Percentiles rank a stretch among this genome's conserved stretches.
Conservation (phyloP, 2,113 vertebrate genomes). For the Daubentonia madagascariensis region DNA sequence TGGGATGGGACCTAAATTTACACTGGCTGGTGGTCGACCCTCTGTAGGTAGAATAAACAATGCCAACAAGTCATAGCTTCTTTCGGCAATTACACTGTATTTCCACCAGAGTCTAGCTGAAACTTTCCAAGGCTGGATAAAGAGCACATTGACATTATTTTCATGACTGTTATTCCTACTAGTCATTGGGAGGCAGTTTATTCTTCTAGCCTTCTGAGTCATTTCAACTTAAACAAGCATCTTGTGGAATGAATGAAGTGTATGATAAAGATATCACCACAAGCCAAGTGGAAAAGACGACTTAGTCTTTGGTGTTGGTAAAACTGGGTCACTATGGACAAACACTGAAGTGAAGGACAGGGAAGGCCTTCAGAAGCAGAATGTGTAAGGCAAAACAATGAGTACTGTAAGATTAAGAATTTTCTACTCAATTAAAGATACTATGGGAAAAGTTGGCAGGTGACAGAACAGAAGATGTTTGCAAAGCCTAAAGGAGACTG, state of each 20-base stretch:
- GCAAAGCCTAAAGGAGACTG: background rate
- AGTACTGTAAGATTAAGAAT: background rate
- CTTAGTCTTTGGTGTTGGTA: background rate
- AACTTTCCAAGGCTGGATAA: background rate
- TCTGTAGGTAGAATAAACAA: background rate
- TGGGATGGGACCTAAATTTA: background rate
- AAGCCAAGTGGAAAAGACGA: background rate
- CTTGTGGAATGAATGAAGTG: conserved; percentile 14
- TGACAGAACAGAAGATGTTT: background rate
- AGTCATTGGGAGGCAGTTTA: background rate
- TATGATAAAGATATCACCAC: background rate
- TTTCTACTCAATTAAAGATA: background rate
- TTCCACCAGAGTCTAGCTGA: background rate
- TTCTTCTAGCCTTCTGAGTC: conserved; percentile 9
- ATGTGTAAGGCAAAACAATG: background rate
- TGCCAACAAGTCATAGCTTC: background rate
- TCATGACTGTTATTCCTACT: background rate
- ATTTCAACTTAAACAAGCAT: conserved; percentile 26
- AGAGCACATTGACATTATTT: background rate
- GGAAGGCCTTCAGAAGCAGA: background rate
- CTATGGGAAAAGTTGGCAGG: background rate
- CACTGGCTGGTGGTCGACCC: background rate
- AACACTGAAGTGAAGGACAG: background rate
- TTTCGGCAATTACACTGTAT: background rate
- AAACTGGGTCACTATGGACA: background rate